These are phyloP conservation scores for Cercopithecus petaurista DNA, from an alignment of 2,797 vertebrate species.

Conservation along the genomic window DNA sequence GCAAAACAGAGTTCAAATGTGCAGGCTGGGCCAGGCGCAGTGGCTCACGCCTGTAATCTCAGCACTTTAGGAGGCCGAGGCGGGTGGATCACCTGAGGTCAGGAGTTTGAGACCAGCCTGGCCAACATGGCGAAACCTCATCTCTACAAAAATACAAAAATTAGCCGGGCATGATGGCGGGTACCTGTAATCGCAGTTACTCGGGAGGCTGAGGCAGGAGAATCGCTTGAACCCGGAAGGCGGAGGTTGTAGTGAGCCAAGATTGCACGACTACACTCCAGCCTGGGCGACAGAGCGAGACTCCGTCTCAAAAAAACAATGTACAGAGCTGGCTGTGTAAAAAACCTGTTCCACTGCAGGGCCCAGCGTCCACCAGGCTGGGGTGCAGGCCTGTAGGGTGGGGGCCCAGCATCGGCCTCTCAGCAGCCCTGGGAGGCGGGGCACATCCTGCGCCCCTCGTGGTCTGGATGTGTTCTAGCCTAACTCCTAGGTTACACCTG, in stretches of 20 bases:
- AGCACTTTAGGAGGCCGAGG: background rate
- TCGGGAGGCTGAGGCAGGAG: background rate
- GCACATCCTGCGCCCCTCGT: accelerated
- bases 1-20: background rate
- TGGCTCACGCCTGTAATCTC: background rate
- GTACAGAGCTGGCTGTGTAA: background rate
- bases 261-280: background rate
- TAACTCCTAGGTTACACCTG: background rate
- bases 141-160: background rate
- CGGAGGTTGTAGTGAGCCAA: background rate
- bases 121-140: background rate
- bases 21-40: background rate
- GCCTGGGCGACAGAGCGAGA: background rate
- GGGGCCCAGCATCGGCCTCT: background rate
- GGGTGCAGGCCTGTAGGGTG: background rate
- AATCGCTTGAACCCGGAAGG: background rate
- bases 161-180: background rate
- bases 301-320: background rate
- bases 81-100: background rate
- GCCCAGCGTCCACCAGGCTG: background rate
- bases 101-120: background rate
- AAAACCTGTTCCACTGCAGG: background rate
- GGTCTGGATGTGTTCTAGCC: background rate
- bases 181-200: background rate
- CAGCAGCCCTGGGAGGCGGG: background rate